These are phyloP conservation scores for Tanytarsus gracilentus DNA, from an alignment of 2,888 invertebrate genomes.

Conservation along the genomic window DNA sequence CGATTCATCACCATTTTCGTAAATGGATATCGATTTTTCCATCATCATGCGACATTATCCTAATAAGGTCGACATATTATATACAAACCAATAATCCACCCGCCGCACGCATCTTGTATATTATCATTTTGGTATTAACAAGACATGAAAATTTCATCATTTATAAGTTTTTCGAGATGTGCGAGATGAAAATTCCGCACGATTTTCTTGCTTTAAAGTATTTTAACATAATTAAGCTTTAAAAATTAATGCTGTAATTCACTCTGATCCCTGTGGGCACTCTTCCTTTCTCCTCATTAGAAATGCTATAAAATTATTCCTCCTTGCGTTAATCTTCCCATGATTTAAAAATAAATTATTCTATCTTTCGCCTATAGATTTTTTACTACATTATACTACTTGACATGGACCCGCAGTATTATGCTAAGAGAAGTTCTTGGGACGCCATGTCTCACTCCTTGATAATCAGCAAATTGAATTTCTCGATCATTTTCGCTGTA, in stretches of 20 bases:
- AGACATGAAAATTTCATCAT: slow-evolving; percentile 19
- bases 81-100: neutral
- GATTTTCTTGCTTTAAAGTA: slow-evolving; percentile 13
- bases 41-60: neutral
- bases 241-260: slow-evolving; percentile 25
- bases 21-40: neutral
- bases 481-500: neutral
- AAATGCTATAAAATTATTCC: neutral
- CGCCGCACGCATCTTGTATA: too few relatives aligned
- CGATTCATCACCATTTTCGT: neutral
- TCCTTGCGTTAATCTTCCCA: neutral
- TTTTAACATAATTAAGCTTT: slow-evolving; percentile 29
- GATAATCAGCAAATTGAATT: slow-evolving; percentile 16
- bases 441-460: slow-evolving; percentile 6
- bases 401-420: slow-evolving; percentile 3
- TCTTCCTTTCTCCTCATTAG: neutral
- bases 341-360: too few relatives aligned
- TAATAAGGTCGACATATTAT: neutral
- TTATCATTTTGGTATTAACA: too few relatives aligned
- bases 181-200: neutral
- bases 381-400: neutral
- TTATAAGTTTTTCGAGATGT: neutral
- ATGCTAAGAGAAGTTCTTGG: slow-evolving; percentile 4
- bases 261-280: slow-evolving; percentile 20
- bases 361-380: neutral